Base-by-base conservation (phyloP, 2,113 vertebrate species). In the Syngnathoides biaculeatus region DNA sequence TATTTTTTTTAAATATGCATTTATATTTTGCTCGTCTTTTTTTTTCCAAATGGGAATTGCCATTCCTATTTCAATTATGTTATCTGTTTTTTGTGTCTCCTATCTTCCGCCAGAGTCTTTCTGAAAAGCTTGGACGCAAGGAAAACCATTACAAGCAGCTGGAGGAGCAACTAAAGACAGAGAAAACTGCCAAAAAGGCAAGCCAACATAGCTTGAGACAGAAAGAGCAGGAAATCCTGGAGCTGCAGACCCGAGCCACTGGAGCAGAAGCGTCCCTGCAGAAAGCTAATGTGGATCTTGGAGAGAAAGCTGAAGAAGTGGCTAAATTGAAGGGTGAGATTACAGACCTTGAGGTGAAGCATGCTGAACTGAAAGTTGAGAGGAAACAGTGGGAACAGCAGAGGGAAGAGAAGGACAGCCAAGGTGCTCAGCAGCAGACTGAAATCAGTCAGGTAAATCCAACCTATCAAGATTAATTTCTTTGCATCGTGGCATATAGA, bases 351-450 rank as follows among this genome's bases (percentile, higher is more conserved):
- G 96, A 98, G 87, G 86, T 90, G n/a, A 94, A 92, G 72, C 90
- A 94, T 26, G 94, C 96, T 30, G 95, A 96, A 82, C 87, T 98
- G 48, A 98, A 96, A 80, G 94, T 92, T 0, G 96, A 97, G 73
- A 93, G 92, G 75, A 99, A 99, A 80, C 97, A 98, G 85, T 82
- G 96, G 2, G 94, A 95, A 38, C 96, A 98, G 62, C 96, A 98
- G 79, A 92, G 88, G 64, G 96, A 99, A 67, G 96, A 99, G 69
- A 95, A 94, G 69, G 96, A 98, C 57, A 96, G 93, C 72, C 94
- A 96, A 45, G 90, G 90, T 19, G 77, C 94, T 39, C 95, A 96
- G 52, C 94, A 96, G 81, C 97, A 99, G 78, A 93, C 91, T 0
- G 96, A 99, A 84, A 94, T 98, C 64, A 92, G 93, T 83, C 95